Base-by-base conservation (phyloP, 2,113 vertebrate species). In the Grantiella picta region DNA sequence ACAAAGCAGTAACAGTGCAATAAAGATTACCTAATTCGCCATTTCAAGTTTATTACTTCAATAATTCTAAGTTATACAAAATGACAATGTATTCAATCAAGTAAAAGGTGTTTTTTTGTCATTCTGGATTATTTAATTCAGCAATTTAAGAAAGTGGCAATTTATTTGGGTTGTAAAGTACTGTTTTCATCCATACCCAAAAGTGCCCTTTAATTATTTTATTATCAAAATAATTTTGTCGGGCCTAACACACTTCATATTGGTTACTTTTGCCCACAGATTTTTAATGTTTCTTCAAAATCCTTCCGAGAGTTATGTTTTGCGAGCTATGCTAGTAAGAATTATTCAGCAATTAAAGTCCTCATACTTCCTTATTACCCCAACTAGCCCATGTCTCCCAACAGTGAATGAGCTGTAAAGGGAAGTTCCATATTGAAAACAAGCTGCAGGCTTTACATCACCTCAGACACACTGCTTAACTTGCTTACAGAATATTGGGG, bases 1-100 rank as follows among this genome's bases (percentile, higher is more conserved):
- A n/a, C 73, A 70, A 80, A 91, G 80, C 3, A 54, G 28, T 72
- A 70, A 56, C 38, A 57, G 22, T 24, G 68, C 29, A 94, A 95
- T 93, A 96, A 95, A 96, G 31, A 22, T 54, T 80, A 57, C 27
- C 40, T 71, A 81, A 86, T 90, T 97, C 76, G 50, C 86, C 33
- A 53, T 70, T 89, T 94, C 61, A 88, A 79, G 24, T 86, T 95
- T 90, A 92, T 63, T 86, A 45, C 57, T 92, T 95, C 89, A 82
- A 54, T 92, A 97, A 95, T 68, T 95, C 73, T 91, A 81, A 86
- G 54, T 90, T 83, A 82, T 61, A 29, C 16, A 80, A 56, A 96
- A 36, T 84, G 70, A 84, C 70, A 92, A 29, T 65, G 11, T 44
- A 59, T 69, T 95, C 85, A 84, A 95, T 95, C 85, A 96, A 72